Evolutionary conservation across 1,140 invertebrate genomes (phyloP), one percentile per base, ranked within the genome.

Genomic region (Ridgeia piscesae): DNA sequence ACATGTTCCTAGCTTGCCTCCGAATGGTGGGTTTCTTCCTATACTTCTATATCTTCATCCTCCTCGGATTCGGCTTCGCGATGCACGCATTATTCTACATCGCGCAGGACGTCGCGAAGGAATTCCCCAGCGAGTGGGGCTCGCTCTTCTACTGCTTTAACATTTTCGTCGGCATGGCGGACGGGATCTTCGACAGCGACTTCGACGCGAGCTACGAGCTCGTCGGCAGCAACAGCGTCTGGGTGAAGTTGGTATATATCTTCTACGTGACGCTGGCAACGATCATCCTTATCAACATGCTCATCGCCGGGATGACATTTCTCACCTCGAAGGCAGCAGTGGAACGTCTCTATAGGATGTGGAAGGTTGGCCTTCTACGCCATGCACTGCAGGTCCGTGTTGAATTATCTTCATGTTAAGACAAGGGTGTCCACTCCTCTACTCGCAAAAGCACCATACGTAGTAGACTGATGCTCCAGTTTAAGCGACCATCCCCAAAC

Each of bases 241-340:
- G 33, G 31, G 35, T 93, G 27, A 91, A 91, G 77, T 1, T 89
- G 1, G 88, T 92, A 0, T 93, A 93, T 89, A 88, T 93, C 17
- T 9, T 91, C 14, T 93, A 93, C 92, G 91, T 93, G 21, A 33
- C 92, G 6, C 34, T 93, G 34, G 35, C 93, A 0, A 93, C 92
- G 21, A 89, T 93, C 50, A 91, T 93, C 31, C 92, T 93, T 14
- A 33, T 93, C 33, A 93, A 93, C 91, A 88, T 93, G 42, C 91
- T 93, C 34, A 92, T 93, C 27, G 93, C 93, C 35, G 93, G 93
- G 93, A 88, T 93, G 91, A 92, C 91, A 4, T n/a, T n/a, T n/a
- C 93, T 93, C 31, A 92, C 93, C 34, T 93, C 93, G 89, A 91
- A 89, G 31, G 89, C 17, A 33, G 93, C 93, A 91, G 88, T 92